Evolutionary conservation across 2,888 invertebrate genomes (phyloP).

Genomic region (Sericinus montela): DNA sequence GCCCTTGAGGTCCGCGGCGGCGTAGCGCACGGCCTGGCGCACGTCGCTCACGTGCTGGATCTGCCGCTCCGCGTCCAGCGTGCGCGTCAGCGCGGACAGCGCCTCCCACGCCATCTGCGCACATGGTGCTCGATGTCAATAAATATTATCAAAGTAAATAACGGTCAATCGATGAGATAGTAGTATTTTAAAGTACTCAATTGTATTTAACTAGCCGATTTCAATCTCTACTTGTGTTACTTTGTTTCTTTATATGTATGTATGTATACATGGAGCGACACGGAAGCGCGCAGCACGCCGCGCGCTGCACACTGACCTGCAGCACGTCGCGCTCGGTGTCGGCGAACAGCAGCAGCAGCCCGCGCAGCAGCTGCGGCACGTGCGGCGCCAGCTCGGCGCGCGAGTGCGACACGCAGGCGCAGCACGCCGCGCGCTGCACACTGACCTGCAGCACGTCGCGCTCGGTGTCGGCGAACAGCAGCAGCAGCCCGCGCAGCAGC

Average conservation of each 20-base stretch:
- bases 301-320: constrained; percentile 16
- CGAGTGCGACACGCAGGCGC: constrained; percentile 92
- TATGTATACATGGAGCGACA: too few species aligned
- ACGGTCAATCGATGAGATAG: too few species aligned
- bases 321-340: constrained; percentile 43
- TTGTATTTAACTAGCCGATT: too few species aligned
- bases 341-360: too few species aligned
- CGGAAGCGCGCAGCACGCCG: neutral
- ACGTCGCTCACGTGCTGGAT: constrained; percentile 93
- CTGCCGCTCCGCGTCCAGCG: constrained; percentile 90
- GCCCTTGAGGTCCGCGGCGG: constrained; percentile 90
- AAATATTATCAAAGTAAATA: too few species aligned
- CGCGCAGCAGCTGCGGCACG: constrained; percentile 34
- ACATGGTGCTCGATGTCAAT: too few species aligned
- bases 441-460: constrained; percentile 90
- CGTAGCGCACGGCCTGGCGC: constrained; percentile 94
- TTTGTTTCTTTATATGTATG: too few species aligned
- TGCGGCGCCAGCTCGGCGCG: constrained; percentile 93
- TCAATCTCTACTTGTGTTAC: too few species aligned
- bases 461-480: too few species aligned
- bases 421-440: too few species aligned
- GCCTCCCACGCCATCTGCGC: constrained; percentile 96
- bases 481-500: too few species aligned
- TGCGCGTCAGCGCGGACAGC: constrained; percentile 91
- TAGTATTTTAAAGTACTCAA: too few species aligned